Evolutionary conservation across 2,888 invertebrate species (phyloP).

Genomic region (Stegana nigrithorax): DNA sequence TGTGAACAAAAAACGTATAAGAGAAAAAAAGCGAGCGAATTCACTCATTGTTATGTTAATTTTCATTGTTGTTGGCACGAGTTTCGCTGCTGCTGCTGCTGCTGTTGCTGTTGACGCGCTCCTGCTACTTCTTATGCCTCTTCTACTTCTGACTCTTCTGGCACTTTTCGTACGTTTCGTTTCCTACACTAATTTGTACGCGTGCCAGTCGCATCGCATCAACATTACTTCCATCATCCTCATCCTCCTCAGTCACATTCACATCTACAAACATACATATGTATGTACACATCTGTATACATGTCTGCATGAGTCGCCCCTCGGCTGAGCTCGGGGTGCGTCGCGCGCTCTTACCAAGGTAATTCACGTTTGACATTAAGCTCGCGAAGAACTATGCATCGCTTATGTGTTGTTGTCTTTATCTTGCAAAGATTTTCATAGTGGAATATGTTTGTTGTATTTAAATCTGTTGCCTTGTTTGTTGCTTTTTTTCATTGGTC

Average conservation of each 20-base stretch:
- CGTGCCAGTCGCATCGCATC: slow-evolving; percentile 39
- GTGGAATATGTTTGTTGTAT: neutral
- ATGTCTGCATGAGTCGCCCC: too few relatives aligned
- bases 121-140: neutral
- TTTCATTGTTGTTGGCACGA: slow-evolving; percentile 17
- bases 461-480: neutral
- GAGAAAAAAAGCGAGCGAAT: neutral
- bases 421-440: slow-evolving; percentile 4
- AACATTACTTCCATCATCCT: neutral
- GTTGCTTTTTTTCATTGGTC: neutral
- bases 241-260: neutral
- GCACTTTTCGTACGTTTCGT: neutral
- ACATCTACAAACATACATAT: neutral
- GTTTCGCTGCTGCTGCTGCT: slow-evolving; percentile 5
- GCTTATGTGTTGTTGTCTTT: neutral
- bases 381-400: neutral
- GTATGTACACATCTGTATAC: neutral
- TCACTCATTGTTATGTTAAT: slow-evolving; percentile 23
- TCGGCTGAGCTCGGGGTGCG: neutral
- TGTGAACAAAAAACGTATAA: neutral
- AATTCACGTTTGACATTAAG: neutral
- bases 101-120: neutral
- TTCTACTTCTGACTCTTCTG: neutral
- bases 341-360: slow-evolving; percentile 2
- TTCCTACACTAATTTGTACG: slow-evolving; percentile 52